Evolutionary conservation across 2,113 vertebrate genomes (phyloP).

Genomic region (Fulica atra): DNA sequence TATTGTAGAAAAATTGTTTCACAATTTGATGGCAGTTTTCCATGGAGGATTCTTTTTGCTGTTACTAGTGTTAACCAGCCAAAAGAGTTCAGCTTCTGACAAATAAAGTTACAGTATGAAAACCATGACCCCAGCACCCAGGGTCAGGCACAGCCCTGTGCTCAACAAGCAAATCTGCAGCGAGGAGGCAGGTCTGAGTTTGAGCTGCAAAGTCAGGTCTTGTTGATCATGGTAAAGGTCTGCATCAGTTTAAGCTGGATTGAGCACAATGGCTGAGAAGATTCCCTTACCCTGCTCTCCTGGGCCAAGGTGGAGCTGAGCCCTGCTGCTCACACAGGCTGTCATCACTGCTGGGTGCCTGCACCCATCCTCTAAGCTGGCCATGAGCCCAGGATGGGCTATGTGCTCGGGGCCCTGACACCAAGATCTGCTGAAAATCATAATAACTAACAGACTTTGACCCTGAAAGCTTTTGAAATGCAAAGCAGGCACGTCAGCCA

Average conservation of each 20-base stretch:
- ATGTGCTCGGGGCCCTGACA: not conserved
- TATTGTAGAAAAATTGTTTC: not conserved
- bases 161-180: not conserved
- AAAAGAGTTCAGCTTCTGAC: not conserved
- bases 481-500: not conserved
- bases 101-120: not conserved
- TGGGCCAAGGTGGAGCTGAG: not conserved
- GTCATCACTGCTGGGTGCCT: not conserved
- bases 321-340: fast-evolving
- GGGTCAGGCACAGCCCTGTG: not conserved
- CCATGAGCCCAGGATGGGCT: not conserved
- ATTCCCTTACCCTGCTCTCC: fast-evolving
- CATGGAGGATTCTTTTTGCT: not conserved
- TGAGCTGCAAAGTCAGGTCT: not conserved
- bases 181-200: not conserved
- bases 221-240: not conserved
- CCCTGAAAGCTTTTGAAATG: not conserved
- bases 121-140: not conserved
- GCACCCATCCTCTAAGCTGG: not conserved
- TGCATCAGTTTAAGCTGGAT: not conserved
- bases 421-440: not conserved
- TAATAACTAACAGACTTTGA: constrained; percentile 45
- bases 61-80: not conserved
- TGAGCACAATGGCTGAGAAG: fast-evolving
- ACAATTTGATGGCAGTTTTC: not conserved